Evolutionary conservation across 2,888 invertebrate species (phyloP).

Genomic region (Ecliptopera silaceata): DNA sequence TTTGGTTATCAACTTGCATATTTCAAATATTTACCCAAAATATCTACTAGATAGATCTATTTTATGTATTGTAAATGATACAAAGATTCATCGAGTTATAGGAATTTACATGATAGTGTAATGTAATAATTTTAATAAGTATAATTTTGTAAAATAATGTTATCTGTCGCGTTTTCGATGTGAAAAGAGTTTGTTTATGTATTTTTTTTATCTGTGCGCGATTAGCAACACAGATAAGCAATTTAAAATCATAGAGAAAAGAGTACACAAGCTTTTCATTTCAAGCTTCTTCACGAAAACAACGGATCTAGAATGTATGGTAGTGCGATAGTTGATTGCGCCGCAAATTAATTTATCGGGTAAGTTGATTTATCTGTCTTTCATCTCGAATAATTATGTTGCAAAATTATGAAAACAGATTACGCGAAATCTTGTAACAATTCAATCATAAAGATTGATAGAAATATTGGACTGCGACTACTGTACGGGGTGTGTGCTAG

Average conservation of each 20-base stretch:
- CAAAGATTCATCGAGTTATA: too few species aligned
- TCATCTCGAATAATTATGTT: slow-evolving; percentile 3
- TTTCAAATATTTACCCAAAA: too few species aligned
- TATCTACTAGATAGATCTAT: too few species aligned
- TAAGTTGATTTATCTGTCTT: slow-evolving; percentile 53
- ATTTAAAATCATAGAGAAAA: slow-evolving; percentile 54
- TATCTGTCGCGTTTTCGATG: too few species aligned
- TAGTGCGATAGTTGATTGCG: slow-evolving; percentile 85
- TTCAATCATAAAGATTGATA: background rate
- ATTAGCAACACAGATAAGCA: slow-evolving; percentile 7
- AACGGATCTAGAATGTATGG: slow-evolving; percentile 82
- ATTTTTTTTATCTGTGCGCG: too few species aligned
- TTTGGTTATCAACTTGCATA: too few species aligned
- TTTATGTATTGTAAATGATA: too few species aligned
- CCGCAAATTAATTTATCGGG: slow-evolving; percentile 82
- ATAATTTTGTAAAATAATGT: too few species aligned
- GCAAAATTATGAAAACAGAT: background rate
- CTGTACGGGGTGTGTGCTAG: slow-evolving; percentile 54
- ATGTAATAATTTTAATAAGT: too few species aligned
- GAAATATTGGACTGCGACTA: slow-evolving; percentile 28
- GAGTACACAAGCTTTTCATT: slow-evolving; percentile 65
- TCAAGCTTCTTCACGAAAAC: slow-evolving; percentile 83
- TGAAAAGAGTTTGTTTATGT: too few species aligned
- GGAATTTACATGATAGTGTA: too few species aligned
- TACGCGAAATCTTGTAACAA: background rate